phyloP scores from a whole-genome alignment of 2,113 vertebrate genomes.

The Tragelaphus buxtoni region DNA sequence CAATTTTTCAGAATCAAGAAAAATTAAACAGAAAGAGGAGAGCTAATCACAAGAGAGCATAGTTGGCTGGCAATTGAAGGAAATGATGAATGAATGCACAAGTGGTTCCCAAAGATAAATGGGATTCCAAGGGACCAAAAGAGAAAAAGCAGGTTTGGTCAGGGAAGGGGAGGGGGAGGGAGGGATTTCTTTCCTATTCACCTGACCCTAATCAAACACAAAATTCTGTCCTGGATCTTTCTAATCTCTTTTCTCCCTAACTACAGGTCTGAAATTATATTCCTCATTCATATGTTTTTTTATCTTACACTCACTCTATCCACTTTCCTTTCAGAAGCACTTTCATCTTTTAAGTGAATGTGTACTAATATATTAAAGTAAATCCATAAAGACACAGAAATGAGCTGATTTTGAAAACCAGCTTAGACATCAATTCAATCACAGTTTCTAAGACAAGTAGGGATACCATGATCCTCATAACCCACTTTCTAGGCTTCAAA shows the following conservation, averaged over 20 bases:
- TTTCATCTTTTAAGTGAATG: not conserved
- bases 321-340: not conserved
- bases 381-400: not conserved
- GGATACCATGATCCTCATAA: accelerated
- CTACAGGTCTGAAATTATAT: no score
- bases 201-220: not conserved
- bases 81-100: not conserved
- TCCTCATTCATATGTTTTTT: not conserved
- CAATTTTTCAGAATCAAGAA: not conserved
- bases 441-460: not conserved
- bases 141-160: not conserved
- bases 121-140: not conserved
- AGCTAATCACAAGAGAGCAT: not conserved
- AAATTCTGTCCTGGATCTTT: not conserved
- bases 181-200: not conserved
- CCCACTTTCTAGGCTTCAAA: not conserved
- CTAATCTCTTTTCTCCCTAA: not conserved
- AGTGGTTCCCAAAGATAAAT: not conserved
- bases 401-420: not conserved
- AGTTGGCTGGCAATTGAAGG: not conserved
- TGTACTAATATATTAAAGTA: not conserved
- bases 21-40: not conserved
- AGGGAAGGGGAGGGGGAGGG: not conserved
- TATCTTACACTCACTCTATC: not conserved
- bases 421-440: not conserved